These are phyloP conservation scores for Cryptoleucopteryx plumbea DNA, from an alignment of 2,113 vertebrate species.

Conservation along the genomic window DNA sequence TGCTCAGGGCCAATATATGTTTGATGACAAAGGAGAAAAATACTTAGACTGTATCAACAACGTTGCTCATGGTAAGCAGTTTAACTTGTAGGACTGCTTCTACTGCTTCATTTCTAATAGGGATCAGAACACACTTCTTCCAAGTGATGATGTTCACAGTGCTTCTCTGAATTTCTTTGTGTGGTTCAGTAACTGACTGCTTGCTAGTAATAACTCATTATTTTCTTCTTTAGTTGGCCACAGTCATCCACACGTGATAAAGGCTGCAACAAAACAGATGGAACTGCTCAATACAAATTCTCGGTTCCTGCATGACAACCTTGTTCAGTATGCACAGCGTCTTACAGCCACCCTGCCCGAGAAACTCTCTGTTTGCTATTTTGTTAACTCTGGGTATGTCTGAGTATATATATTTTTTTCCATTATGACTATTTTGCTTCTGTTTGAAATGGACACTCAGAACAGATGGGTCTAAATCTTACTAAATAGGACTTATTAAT, in stretches of 20 bases:
- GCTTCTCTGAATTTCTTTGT: not conserved
- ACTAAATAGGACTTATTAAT: not conserved
- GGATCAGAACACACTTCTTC: not conserved
- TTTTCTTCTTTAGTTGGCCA: conserved; percentile 84
- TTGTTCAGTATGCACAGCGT: conserved; percentile 86
- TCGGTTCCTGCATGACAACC: conserved; percentile 93
- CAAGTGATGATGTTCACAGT: not conserved
- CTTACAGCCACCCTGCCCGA: conserved; percentile 87
- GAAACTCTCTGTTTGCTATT: conserved; percentile 91
- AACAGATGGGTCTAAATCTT: not conserved
- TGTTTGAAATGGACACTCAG: not conserved
- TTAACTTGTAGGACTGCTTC: not conserved
- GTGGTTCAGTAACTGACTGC: not conserved
- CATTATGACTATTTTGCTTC: not conserved
- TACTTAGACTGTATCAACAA: conserved; percentile 98
- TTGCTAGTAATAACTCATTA: not conserved
- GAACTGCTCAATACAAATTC: conserved; percentile 94
- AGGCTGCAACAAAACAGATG: conserved; percentile 90
- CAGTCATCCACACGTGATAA: conserved; percentile 89
- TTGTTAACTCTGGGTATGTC: conserved; percentile 95
- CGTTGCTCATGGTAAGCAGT: conserved; percentile 88
- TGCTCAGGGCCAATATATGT: conserved; percentile 93
- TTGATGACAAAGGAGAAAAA: conserved; percentile 84
- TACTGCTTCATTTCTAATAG: not conserved
- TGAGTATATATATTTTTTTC: not conserved